Evolutionary conservation across 2,888 invertebrate genomes (phyloP), one percentile per base, ranked within the genome.

Genomic region (Phoronis australis): DNA sequence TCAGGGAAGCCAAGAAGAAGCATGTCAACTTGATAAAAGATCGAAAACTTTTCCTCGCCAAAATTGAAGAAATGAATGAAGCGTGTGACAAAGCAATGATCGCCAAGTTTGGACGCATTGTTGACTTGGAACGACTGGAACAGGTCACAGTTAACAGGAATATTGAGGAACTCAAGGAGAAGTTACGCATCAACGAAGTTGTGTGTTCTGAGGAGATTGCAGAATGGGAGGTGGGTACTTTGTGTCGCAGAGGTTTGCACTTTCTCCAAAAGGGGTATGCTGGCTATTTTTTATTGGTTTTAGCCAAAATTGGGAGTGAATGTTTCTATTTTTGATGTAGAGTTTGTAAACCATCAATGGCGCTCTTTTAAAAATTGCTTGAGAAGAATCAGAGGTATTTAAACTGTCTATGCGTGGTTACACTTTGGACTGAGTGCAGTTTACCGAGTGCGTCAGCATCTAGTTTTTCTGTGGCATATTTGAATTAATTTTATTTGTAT

Each of bases 121-220:
- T 76, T 3, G 71, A 76, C 56, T 57, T 77, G 37, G 76, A 77
- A 58, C 71, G 69, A 49, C 59, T 77, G 23, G 77, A 77, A 54
- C 68, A 70, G 2, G 69, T 76, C 20, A 75, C 73, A 2, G 73
- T 76, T 2, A 76, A 77, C 58, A 55, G 73, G 39, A 61, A 65
- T 50, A 69, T 74, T 18, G 75, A 76, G 52, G 76, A 77, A 55
- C 62, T 73, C 53, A 75, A 72, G 55, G 75, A 73, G 56, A 75
- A 70, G 50, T 53, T 74, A 22, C 57, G 71, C 15, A 55, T 65
- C 48, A 64, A 62, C 9, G 73, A 75, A 52, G 60, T 64, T 27
- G 57, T 67, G 52, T 73, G 72, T 55, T 56, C 69, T 0, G 61
- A 61, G 27, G 73, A 76, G 45, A 51, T 73, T 5, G 26, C 23